Evolutionary conservation across 2,888 invertebrate genomes (phyloP).

Genomic region (Eristalis pertinax): DNA sequence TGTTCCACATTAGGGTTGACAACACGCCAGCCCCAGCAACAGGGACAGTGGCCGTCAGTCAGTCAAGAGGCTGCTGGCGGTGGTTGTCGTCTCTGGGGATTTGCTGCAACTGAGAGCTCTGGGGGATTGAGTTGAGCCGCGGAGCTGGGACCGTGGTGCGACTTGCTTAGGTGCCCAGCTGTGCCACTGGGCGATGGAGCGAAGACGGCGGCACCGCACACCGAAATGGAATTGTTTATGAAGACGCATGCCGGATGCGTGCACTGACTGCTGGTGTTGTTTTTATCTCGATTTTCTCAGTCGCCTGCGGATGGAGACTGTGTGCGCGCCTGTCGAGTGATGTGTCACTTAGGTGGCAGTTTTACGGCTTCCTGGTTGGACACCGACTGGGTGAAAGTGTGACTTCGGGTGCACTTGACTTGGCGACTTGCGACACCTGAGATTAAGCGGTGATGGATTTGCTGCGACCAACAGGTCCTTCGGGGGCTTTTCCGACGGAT

Average conservation of each 20-base stretch:
- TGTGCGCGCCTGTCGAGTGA: not conserved
- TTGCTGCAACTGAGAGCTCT: conserved; percentile 39
- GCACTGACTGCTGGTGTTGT: conserved; percentile 12
- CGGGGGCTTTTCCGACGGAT: too few relatives aligned
- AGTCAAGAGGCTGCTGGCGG: not conserved
- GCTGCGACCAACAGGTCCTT: too few relatives aligned
- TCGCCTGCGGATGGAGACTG: conserved; percentile 20
- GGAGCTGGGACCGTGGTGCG: conserved; percentile 37
- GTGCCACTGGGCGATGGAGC: conserved; percentile 26
- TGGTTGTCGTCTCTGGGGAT: conserved; percentile 35
- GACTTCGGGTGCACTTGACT: not conserved
- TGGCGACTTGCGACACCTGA: not conserved
- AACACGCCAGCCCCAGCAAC: conserved; percentile 21
- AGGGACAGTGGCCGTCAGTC: conserved; percentile 49
- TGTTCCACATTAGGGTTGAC: conserved; percentile 63
- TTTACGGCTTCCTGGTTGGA: not conserved
- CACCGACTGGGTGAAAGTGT: not conserved
- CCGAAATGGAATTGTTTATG: conserved; percentile 27
- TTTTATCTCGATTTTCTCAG: not conserved
- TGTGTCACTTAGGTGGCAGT: not conserved
- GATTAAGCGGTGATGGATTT: too few relatives aligned
- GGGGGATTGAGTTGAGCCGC: conserved; percentile 24
- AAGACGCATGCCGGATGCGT: conserved; percentile 47
- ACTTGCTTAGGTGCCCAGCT: conserved; percentile 53
- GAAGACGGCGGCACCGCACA: not conserved